Evolutionary conservation across 2,797 vertebrate genomes (phyloP).

Genomic region (Sphenodon punctatus): DNA sequence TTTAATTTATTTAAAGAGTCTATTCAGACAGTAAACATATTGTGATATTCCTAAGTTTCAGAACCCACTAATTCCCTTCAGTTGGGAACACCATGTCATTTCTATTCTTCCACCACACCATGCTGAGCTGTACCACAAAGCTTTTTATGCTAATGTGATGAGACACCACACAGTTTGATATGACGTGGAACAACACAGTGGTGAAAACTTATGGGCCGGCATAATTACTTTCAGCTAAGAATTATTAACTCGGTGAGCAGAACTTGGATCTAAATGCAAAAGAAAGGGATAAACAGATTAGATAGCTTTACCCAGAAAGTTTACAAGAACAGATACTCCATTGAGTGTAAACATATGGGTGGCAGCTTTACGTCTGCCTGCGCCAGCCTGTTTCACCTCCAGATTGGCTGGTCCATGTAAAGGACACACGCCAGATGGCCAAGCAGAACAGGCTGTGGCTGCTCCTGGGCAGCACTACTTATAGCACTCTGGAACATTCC

Average conservation of each 20-base stretch:
- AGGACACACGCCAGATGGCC: too few species aligned
- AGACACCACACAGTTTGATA: constrained; percentile 53
- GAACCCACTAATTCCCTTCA: constrained; percentile 25
- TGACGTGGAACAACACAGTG: constrained; percentile 53
- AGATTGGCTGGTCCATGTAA: too few species aligned
- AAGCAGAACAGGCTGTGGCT: too few species aligned
- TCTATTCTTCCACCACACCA: constrained; percentile 38
- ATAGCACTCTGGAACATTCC: too few species aligned
- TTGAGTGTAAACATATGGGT: too few species aligned
- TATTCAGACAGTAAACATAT: constrained; percentile 24
- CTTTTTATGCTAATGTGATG: constrained; percentile 49
- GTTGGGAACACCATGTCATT: constrained; percentile 34
- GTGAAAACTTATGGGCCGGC: constrained; percentile 56
- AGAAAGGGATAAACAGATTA: constrained; percentile 59
- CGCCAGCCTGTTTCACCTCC: too few species aligned
- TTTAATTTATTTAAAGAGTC: too few species aligned
- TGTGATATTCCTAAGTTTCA: constrained; percentile 18
- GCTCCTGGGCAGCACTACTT: too few species aligned
- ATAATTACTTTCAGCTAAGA: constrained; percentile 52
- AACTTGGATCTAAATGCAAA: constrained; percentile 55
- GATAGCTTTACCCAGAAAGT: constrained; percentile 47
- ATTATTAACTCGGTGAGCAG: constrained; percentile 62
- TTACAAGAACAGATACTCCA: constrained; percentile 43
- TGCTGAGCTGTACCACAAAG: constrained; percentile 27
- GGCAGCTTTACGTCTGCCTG: too few species aligned